These are phyloP conservation scores for Meriones unguiculatus DNA, from an alignment of 2,113 vertebrate genomes.

Conservation along the genomic window DNA sequence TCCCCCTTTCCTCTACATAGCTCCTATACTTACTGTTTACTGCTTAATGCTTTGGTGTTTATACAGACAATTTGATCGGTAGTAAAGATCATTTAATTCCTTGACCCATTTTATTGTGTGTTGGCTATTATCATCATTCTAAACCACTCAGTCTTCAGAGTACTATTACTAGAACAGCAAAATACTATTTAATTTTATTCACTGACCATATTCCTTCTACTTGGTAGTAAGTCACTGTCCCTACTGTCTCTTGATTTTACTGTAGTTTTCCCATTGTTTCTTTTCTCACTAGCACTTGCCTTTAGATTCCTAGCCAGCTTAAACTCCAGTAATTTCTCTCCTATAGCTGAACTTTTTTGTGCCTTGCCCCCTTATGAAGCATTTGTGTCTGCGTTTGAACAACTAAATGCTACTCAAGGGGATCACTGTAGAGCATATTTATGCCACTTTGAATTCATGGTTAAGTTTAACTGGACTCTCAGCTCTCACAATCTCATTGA, in stretches of 20 bases:
- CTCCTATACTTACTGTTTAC: background rate
- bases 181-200: background rate
- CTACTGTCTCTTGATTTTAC: background rate
- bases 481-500: background rate
- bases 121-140: background rate
- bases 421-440: slow-evolving; percentile 19
- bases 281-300: background rate
- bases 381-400: slow-evolving; percentile 19
- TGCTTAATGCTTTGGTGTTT: slow-evolving; percentile 9
- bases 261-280: background rate
- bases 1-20: background rate
- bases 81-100: slow-evolving; percentile 38
- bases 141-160: slow-evolving; percentile 26
- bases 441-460: background rate
- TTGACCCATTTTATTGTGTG: slow-evolving; percentile 22
- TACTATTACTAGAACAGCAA: background rate
- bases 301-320: slow-evolving; percentile 5
- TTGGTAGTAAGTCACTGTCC: slow-evolving; percentile 7
- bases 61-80: background rate
- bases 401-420: slow-evolving; percentile 2
- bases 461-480: slow-evolving; percentile 5
- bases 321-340: background rate
- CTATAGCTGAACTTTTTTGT: slow-evolving; percentile 10
- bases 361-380: background rate
- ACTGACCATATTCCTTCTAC: background rate